Base-by-base conservation (phyloP, 2,113 vertebrate genomes). In the Dendropsophus ebraccatus region DNA sequence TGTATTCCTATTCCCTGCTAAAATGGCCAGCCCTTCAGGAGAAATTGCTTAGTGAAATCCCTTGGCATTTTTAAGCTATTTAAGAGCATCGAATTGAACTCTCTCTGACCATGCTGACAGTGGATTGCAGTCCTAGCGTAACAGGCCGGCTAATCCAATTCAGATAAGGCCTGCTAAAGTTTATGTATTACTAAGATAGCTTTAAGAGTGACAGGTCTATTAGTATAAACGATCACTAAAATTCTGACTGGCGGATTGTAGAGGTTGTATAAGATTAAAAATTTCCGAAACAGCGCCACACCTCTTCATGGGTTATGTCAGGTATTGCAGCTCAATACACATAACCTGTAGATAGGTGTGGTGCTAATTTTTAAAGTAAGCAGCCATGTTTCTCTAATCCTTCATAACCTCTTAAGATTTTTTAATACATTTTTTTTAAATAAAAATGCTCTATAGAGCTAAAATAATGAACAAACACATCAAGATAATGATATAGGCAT, bases 31-130 rank as follows among this genome's bases (percentile, higher is more conserved):
- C 17, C 28, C 25, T 35, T n/a, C 78, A 49, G 17, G n/a, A 56
- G 23, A 62, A n/a, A 35, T 54, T 74, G 41, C 52, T 81, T 81
- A 28, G 50, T 73, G 7, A 74, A 87, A 62, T 74, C 37, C 67
- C 41, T 49, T 58, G 32, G 13, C 32, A 62, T 72, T 80, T 78
- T 72, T 58, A 35, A 62, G 54, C 41, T 76, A 62, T 77, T 77
- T 41, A 19, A 83, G 81, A 37, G 35, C 21, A 41, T 56, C 49
- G 23, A 23, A 41, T 41, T 83, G 12, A 73, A 54, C 21, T 25
- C 23, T 56, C 21, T 56, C 11, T 52, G 65, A 6, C 47, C 47
- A 50, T 35, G 79, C 32, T 49, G 80, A 52, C n/a, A 62, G 52
- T 70, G n/a, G 80, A 50, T 32, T 13, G 50, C 21, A 70, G 41